These are phyloP conservation scores for Montipora sp. DNA, from an alignment of 64 coral and sea anemone genomes.

Conservation along the genomic window DNA sequence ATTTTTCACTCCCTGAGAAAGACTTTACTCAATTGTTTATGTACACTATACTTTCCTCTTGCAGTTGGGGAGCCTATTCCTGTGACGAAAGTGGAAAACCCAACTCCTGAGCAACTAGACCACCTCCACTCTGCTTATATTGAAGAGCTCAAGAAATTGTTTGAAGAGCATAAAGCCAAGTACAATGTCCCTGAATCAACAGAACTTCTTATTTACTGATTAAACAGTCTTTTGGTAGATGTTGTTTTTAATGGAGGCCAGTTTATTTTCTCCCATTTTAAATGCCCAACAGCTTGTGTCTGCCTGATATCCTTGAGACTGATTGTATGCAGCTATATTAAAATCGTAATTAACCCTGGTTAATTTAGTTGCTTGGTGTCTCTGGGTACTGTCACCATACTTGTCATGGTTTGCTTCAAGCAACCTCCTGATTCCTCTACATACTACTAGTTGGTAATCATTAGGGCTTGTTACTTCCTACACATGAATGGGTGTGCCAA, in stretches of 20 bases:
- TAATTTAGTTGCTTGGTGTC: background rate
- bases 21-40: too few species aligned
- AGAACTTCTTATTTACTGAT: slow-evolving; percentile 33
- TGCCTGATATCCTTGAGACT: too few species aligned
- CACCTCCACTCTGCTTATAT: slow-evolving; percentile 78
- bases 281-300: too few species aligned
- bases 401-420: slow-evolving; percentile 28
- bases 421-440: slow-evolving; percentile 12
- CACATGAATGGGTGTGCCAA: slow-evolving; percentile 60
- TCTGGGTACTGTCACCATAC: slow-evolving; percentile 1
- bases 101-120: slow-evolving; percentile 81
- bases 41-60: background rate
- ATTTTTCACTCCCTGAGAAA: too few species aligned
- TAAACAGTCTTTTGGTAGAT: background rate
- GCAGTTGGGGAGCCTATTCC: slow-evolving; percentile 93
- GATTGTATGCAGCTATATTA: too few species aligned
- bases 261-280: too few species aligned
- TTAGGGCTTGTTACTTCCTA: slow-evolving; percentile 25
- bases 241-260: background rate
- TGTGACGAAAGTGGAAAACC: slow-evolving; percentile 73
- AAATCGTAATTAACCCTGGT: too few species aligned
- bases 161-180: slow-evolving; percentile 86
- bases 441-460: slow-evolving; percentile 42
- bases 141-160: slow-evolving; percentile 80
- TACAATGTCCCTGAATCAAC: slow-evolving; percentile 65